Base-by-base conservation (phyloP, 2,888 invertebrate species). In the Pheosia tremula region DNA sequence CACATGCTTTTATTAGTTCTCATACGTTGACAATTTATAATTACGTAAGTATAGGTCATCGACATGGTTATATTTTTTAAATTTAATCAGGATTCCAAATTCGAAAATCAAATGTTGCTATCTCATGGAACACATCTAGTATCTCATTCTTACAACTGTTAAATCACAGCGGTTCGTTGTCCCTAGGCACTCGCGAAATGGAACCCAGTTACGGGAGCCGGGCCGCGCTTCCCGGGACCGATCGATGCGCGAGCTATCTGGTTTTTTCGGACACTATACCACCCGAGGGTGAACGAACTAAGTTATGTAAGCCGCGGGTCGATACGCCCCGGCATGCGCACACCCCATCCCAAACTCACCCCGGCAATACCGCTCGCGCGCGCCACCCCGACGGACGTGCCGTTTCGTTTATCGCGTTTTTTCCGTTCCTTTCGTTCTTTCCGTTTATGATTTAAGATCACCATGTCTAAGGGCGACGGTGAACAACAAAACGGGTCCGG, bases 401-500 rank as follows among this genome's bases (percentile, higher is more conserved):
- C 82, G 91, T 93, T 94, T 87, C 83, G 90, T 93, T 94, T 92
- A 90, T 89, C 91, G 92, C 91, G 90, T 94, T 94, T 94, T 93
- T 91, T 89, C 89, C 92, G 94, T 94, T 92, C 92, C 91, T 94
- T 94, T 94, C 91, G 91, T 93, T 93, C 89, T 94, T 94, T 92
- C 88, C 92, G 93, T 94, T 94, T 93, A 93, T 93, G 92, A 92
- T 94, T 94, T 91, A 85, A 91, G 83, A 83, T 80, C 92, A 96
- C 96, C 96, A 97, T 97, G 97, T 96, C 97, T 91, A 97, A 97
- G 94, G 97, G 97, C 91, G 97, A 97, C 93, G 95, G 96, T 83
- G 97, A 97, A 90, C 97, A 97, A 93, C 97, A 97, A 89, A 97
- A 97, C 91, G 95, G 96, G 85, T 97, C 97, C 85, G 96, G 97